Evolutionary conservation across 2,797 vertebrate genomes (phyloP).

Genomic region (Pristis pectinata): DNA sequence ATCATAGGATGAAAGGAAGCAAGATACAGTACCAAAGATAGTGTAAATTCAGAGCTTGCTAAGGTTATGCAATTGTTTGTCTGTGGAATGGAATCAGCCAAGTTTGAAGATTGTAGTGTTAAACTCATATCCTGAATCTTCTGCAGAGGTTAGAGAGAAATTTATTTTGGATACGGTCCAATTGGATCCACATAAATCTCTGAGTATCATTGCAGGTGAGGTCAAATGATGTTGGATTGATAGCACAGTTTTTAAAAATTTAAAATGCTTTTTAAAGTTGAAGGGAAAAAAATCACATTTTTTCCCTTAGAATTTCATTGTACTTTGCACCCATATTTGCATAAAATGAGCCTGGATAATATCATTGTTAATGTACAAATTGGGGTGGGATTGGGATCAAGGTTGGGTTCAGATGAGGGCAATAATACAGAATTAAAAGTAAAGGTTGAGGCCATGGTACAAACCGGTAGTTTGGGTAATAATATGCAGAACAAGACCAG

Average conservation of each 20-base stretch:
- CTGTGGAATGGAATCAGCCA: background rate
- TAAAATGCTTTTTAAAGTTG: background rate
- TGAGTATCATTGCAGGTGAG: background rate
- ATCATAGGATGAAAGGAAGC: background rate
- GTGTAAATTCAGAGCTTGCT: background rate
- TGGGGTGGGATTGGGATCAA: too few species aligned
- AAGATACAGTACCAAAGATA: background rate
- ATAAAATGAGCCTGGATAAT: background rate
- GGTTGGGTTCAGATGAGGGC: too few species aligned
- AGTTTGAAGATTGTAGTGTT: background rate
- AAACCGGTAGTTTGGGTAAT: too few species aligned
- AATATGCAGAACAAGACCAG: too few species aligned
- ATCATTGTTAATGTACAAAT: too few species aligned
- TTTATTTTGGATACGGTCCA: background rate
- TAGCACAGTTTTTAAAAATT: background rate
- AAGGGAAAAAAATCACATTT: background rate
- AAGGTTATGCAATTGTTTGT: background rate
- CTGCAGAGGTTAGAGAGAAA: background rate
- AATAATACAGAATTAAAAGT: too few species aligned
- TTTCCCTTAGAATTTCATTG: background rate
- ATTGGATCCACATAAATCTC: background rate
- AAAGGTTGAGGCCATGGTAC: too few species aligned
- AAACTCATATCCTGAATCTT: background rate
- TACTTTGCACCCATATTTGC: background rate
- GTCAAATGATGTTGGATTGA: background rate